phyloP scores from a whole-genome alignment of 2,797 vertebrate species.

The Cacajao melanocephalus region DNA sequence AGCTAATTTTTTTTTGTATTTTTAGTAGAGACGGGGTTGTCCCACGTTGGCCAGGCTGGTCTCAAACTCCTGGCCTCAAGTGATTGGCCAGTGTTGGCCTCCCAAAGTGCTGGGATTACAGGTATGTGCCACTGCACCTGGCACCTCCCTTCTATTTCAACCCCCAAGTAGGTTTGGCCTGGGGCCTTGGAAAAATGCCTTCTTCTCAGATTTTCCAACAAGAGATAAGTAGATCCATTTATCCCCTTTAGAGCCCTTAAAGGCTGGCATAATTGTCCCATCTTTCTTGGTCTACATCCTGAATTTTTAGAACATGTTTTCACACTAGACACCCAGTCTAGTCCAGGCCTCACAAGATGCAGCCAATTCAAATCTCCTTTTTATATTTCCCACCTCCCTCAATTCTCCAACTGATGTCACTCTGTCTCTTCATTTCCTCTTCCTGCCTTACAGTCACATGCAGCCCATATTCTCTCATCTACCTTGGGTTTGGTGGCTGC shows the following conservation, averaged over 20 bases:
- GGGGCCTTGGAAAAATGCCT: neutral
- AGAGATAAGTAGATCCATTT: neutral
- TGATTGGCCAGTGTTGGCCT: neutral
- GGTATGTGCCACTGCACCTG: neutral
- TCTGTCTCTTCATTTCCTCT: neutral
- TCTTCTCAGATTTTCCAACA: neutral
- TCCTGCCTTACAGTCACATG: neutral
- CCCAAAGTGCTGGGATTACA: neutral
- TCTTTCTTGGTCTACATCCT: neutral
- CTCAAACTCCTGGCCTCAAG: neutral
- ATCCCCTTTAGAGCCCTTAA: neutral
- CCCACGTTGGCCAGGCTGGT: neutral
- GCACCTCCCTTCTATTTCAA: neutral
- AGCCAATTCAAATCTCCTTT: neutral
- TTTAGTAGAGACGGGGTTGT: neutral
- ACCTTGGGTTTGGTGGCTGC: neutral
- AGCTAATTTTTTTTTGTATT: neutral
- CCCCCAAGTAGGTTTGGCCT: neutral
- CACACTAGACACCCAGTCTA: neutral
- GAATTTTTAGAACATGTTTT: neutral
- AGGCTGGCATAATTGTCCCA: neutral
- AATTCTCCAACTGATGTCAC: neutral
- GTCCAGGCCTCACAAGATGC: neutral
- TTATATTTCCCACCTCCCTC: neutral
- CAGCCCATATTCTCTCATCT: neutral